A percentile compares a stretch with the other conserved stretches of the same genome.
phyloP scores from a whole-genome alignment of 2,113 vertebrate genomes.

The Cephalopholis sonnerati region DNA sequence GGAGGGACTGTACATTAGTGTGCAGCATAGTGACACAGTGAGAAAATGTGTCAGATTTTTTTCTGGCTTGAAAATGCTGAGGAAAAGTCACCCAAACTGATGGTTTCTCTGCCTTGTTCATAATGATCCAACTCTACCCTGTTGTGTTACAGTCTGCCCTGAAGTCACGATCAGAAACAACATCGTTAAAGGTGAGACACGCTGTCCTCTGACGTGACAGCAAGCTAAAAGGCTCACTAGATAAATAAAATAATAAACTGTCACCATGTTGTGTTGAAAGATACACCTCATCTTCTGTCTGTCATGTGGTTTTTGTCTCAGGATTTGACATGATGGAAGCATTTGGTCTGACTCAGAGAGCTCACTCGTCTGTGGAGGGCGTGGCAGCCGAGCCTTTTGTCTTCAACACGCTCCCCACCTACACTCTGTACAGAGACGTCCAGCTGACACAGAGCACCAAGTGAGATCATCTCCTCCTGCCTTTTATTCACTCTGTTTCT shows the following conservation, averaged over 20 bases:
- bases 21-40: no score
- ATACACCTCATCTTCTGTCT: not conserved
- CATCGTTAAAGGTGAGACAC: slow-evolving; percentile 80
- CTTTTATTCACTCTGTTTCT: not conserved
- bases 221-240: not conserved
- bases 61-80: no score
- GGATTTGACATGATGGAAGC: slow-evolving; percentile 95
- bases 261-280: not conserved
- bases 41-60: no score
- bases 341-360: slow-evolving; percentile 90
- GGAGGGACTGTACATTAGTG: no score
- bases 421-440: slow-evolving; percentile 88
- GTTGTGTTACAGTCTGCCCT: slow-evolving; percentile 83
- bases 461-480: slow-evolving; percentile 75
- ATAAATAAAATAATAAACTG: not conserved
- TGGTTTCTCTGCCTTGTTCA: not conserved
- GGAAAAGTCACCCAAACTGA: no score
- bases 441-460: slow-evolving; percentile 91
- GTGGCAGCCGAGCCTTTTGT: slow-evolving; percentile 90
- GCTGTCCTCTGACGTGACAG: not conserved
- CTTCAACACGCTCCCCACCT: slow-evolving; percentile 85
- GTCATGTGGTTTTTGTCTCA: slow-evolving; percentile 64
- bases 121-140: slow-evolving; percentile 16
- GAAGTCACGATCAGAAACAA: slow-evolving; percentile 85
- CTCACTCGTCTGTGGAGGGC: slow-evolving; percentile 89